Conservation (phyloP, 2,888 invertebrate species). For the Slavum lentiscoides region DNA sequence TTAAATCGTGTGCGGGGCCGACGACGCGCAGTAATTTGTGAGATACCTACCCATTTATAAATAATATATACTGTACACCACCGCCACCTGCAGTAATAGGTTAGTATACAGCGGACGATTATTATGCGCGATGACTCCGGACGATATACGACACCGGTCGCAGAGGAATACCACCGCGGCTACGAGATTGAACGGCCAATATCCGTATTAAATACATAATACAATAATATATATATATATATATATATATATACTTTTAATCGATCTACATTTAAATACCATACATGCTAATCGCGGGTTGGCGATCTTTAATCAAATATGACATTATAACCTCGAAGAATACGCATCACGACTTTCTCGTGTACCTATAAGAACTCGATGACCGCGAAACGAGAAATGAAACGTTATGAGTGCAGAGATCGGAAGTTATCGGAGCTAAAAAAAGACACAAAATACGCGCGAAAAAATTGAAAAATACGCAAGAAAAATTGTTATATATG, state of each 20-base stretch:
- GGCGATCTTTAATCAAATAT: not conserved
- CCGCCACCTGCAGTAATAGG: no score
- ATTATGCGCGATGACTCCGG: not conserved
- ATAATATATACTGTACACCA: no score
- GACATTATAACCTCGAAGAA: slow-evolving; percentile 12
- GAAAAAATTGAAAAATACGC: no score
- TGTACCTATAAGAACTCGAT: not conserved
- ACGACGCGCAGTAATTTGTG: slow-evolving; percentile 20
- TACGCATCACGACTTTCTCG: slow-evolving; percentile 28
- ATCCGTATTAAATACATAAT: not conserved
- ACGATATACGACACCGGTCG: not conserved
- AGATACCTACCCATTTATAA: slow-evolving; percentile 7
- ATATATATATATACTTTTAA: not conserved
- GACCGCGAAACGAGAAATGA: not conserved
- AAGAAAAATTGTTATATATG: no score
- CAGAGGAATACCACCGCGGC: not conserved
- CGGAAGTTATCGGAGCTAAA: no score
- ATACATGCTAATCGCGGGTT: slow-evolving; percentile 19
- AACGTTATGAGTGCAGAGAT: not conserved
- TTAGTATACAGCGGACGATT: no score
- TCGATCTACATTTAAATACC: slow-evolving; percentile 2
- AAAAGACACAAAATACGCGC: no score
- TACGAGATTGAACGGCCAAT: slow-evolving; percentile 19
- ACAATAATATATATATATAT: no score
- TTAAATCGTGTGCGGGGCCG: slow-evolving; percentile 46